Base-by-base conservation (phyloP, 2,113 vertebrate species). In the Caracal caracal region DNA sequence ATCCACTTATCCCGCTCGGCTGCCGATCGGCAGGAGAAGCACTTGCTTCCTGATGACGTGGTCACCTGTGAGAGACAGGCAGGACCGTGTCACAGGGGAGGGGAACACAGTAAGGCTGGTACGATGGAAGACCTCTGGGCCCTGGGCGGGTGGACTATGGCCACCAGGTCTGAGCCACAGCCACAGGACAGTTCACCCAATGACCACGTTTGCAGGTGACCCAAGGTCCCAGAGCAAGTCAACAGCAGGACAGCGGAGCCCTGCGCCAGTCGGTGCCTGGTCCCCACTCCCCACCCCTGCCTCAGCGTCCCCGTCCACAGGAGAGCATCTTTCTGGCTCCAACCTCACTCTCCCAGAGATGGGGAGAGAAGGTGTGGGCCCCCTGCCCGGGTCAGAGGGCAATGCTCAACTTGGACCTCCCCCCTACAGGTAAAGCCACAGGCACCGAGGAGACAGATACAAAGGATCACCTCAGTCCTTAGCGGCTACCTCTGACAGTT, bases 1-100 rank as follows among this genome's bases (percentile, higher is more conserved):
- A 99, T 99, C 99, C 99, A 99, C 99, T 99, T 99, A 98, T 99
- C 99, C 97, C 99, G 99, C 98, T 99, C 99, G 3, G 99, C 99
- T 70, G 99, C 99, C 0, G 99, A 99, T 22, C 99, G 99, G 95
- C 99, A 99, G 56, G 99, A 99, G 98, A 99, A 99, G 98, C 99
- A 99, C 97, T 99, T 99, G 96, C 99, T 99, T 97, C 99, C 99
- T 43, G 99, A 99, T 53, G 99, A 99, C 87, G 99, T 99, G 43
- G 99, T 99, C 98, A 99, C 99, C 99, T 99, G 96, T 79, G 80
- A 93, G 96, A 97, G 76, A 80, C 81, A 73, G 93, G 70, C 76
- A 95, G 96, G 88, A 56, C 3, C 13, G 35, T 24, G 75, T 96
- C 71, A 91, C 1, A 47, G 22, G 22, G 82, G 53, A 71, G 61